Evolutionary conservation across 2,113 vertebrate species (phyloP), one percentile per base, ranked within the genome.

Genomic region (Pollachius pollachius): DNA sequence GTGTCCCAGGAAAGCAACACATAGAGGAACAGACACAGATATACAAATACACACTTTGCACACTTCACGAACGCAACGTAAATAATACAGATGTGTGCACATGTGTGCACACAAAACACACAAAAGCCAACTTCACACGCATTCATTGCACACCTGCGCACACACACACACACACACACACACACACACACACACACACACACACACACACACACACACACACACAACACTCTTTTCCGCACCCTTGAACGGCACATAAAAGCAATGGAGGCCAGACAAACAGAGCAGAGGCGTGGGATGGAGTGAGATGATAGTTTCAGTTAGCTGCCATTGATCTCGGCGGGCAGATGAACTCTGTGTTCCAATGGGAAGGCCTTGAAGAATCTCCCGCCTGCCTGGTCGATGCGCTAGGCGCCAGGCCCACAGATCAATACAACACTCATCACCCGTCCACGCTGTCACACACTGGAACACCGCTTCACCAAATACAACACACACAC

Each of bases 281-380:
- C 74, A 80, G 65, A 71, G 71, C 54, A 25, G 75, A 77, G 84
- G 83, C 71, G 74, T 83, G 82, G 79, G 85, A 84, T 69, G 79
- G 75, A 58, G 81, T 76, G 77, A 82, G 79, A 89, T 88, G 87
- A 91, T 90, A 88, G 89, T 85, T 87, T 83, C 83, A 89, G 88
- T 89, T 91, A 87, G 88, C 75, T 65, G 3, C 57, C 84, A 89
- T 89, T 78, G 89, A 91, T 87, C 70, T 70, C 65, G 67, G 79
- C 74, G 84, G 81, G 87, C 84, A 91, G 88, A 91, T 91, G 89
- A 90, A 89, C 88, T 90, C 85, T 70, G 86, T 85, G 81, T 89
- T 82, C 83, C 89, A 85, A 91, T 88, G 86, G 78, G 68, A 87
- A 82, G 85, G 85, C 78, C 86, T 89, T 87, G 81, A 89, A 90